Evolutionary conservation across 2,888 invertebrate species (phyloP).

Genomic region (Glyphotaelius pellucidus): DNA sequence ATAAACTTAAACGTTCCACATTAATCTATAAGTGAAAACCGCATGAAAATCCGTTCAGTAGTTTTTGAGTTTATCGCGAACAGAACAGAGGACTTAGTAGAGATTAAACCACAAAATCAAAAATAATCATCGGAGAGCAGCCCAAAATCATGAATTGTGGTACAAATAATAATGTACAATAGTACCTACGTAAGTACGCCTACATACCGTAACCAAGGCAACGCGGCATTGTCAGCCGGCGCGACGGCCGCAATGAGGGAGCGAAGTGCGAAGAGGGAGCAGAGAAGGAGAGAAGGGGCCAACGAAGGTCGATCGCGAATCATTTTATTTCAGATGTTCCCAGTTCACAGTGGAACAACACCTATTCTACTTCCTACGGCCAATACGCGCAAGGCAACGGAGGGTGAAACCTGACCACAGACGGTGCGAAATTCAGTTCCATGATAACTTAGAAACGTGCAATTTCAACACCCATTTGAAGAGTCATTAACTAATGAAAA

Average conservation of each 20-base stretch:
- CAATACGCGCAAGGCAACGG: not conserved
- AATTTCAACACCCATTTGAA: too few species aligned
- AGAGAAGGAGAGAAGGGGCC: not conserved
- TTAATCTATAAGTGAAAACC: too few species aligned
- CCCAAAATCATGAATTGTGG: not conserved
- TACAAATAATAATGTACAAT: too few species aligned
- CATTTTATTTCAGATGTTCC: not conserved
- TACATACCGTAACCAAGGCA: conserved; percentile 16
- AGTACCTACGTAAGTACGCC: not conserved
- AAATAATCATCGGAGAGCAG: not conserved
- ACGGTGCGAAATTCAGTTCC: not conserved
- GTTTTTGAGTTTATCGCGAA: too few species aligned
- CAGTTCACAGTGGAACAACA: not conserved
- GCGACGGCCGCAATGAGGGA: not conserved
- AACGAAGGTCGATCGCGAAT: conserved; percentile 16
- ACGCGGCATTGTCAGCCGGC: conserved; percentile 16
- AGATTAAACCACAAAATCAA: too few species aligned
- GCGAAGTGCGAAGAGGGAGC: not conserved
- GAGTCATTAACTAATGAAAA: too few species aligned
- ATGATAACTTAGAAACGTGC: too few species aligned
- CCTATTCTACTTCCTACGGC: not conserved
- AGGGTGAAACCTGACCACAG: conserved; percentile 16
- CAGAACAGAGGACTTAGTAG: too few species aligned
- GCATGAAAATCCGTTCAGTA: too few species aligned
- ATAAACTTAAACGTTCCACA: too few species aligned